Conservation (phyloP, 92 coral and sea anemone genomes). For the Nematostella vectensis region DNA sequence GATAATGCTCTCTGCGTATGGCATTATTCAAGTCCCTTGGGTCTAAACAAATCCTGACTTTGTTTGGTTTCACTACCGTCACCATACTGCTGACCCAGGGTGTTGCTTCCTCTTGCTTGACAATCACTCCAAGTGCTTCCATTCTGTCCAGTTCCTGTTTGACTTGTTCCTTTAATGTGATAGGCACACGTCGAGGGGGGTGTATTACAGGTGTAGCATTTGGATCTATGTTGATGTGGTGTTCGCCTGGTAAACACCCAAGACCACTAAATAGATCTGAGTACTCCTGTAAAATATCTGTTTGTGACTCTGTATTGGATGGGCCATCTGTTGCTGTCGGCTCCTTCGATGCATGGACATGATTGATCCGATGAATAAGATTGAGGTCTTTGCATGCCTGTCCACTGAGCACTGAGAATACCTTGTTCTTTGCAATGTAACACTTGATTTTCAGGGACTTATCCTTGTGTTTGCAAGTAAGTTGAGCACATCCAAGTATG, state of each 20-base stretch:
- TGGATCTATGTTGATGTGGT: constrained; percentile 20
- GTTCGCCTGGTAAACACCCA: constrained; percentile 38
- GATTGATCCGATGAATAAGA: constrained; percentile 10
- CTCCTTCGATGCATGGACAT: not conserved
- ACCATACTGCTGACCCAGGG: constrained; percentile 51
- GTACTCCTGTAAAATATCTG: constrained; percentile 31
- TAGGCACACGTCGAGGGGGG: constrained; percentile 19
- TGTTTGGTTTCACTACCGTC: constrained; percentile 45
- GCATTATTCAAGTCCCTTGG: constrained; percentile 19
- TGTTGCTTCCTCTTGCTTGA: constrained; percentile 31
- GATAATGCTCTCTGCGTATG: constrained; percentile 21
- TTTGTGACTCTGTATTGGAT: not conserved
- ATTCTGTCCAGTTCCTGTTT: constrained; percentile 28
- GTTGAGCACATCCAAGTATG: constrained; percentile 10
- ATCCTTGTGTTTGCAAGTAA: constrained; percentile 21
- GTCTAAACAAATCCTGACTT: constrained; percentile 37
- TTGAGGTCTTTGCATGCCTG: constrained; percentile 28
- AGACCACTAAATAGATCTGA: constrained; percentile 35
- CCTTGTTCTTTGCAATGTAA: constrained; percentile 22
- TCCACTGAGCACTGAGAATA: constrained; percentile 26
- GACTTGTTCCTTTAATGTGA: constrained; percentile 14
- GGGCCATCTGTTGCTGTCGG: not conserved
- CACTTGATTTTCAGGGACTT: constrained; percentile 9
- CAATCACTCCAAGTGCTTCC: constrained; percentile 35
- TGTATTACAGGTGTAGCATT: constrained; percentile 9